Conservation (phyloP, 2,113 vertebrate genomes). For the Rhombomys opimus region DNA sequence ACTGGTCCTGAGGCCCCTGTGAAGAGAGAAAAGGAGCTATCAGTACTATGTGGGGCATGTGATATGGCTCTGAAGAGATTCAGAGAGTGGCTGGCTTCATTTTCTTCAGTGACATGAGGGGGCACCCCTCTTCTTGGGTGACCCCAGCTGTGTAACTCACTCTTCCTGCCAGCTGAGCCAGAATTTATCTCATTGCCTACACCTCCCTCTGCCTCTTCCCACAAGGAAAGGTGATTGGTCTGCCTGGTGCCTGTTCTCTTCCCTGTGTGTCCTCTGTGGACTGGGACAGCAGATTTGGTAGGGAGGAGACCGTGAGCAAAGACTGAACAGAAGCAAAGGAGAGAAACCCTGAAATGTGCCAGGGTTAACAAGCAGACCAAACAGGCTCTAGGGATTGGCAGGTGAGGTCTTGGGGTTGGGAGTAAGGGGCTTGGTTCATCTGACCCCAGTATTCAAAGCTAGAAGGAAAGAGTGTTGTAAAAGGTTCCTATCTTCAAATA, state of each 20-base stretch:
- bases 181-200: not conserved
- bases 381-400: not conserved
- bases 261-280: fast-evolving
- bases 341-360: not conserved
- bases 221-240: not conserved
- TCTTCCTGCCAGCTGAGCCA: not conserved
- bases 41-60: fast-evolving
- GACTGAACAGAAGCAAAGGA: too few species aligned
- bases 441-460: not conserved
- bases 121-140: fast-evolving
- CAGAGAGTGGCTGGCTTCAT: fast-evolving
- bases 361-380: not conserved
- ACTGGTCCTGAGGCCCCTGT: fast-evolving
- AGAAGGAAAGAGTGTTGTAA: not conserved
- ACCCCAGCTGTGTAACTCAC: not conserved
- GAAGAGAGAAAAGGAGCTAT: not conserved
- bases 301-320: not conserved
- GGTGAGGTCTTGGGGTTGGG: not conserved
- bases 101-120: fast-evolving
- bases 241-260: fast-evolving
- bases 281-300: too few species aligned
- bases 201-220: not conserved
- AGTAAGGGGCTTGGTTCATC: too few species aligned
- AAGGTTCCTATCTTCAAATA: not conserved
- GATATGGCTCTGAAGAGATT: fast-evolving